These are phyloP conservation scores for Oreochromis niloticus DNA, from an alignment of 2,113 vertebrate species.

Conservation along the genomic window DNA sequence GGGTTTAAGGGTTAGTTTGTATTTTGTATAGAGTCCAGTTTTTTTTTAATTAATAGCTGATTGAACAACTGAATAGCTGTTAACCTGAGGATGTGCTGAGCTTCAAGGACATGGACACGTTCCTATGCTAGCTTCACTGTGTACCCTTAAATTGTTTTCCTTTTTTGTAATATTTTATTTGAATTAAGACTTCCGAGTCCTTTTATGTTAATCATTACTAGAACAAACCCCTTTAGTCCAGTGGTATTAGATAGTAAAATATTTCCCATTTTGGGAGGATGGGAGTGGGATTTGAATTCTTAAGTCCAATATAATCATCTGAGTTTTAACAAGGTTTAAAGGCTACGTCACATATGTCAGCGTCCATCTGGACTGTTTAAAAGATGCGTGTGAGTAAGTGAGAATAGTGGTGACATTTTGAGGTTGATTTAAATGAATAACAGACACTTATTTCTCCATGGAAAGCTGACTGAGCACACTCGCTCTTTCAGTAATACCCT, in stretches of 20 bases:
- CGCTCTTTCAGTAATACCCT: background rate
- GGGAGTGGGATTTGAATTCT: background rate
- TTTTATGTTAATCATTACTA: background rate
- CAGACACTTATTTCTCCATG: background rate
- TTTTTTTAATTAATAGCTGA: background rate
- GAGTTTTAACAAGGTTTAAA: background rate
- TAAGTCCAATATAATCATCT: background rate
- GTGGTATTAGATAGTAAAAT: background rate
- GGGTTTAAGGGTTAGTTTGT: background rate
- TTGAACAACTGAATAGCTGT: background rate
- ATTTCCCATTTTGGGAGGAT: background rate
- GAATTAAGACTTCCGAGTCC: accelerated
- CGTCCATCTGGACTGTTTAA: background rate
- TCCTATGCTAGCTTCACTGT: background rate
- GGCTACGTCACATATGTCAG: background rate
- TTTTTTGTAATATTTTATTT: background rate
- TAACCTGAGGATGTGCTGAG: background rate
- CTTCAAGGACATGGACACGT: background rate
- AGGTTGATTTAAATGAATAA: background rate
- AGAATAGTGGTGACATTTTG: background rate
- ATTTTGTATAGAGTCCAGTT: background rate
- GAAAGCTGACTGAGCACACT: background rate
- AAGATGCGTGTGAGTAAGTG: background rate
- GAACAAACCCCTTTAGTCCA: background rate
- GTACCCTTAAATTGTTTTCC: background rate